Evolutionary conservation across 35 echinoderm and acorn worm genomes (phyloP).

Genomic region (Acanthaster planci): DNA sequence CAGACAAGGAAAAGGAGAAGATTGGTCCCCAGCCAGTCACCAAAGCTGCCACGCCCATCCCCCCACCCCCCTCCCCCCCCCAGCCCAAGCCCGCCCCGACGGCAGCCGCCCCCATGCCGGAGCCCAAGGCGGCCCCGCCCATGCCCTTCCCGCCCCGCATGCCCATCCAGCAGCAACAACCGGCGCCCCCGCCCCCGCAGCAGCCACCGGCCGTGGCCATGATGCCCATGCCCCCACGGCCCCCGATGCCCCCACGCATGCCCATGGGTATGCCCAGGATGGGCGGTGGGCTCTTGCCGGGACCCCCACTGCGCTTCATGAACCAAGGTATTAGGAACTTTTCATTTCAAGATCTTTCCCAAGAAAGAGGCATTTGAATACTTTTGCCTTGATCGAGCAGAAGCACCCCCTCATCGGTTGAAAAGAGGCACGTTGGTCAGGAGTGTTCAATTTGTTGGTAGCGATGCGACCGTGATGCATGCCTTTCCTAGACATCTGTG

Average conservation of each 20-base stretch:
- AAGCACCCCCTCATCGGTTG: too few relatives aligned
- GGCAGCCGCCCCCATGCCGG: conserved; percentile 22
- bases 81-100: conserved; percentile 18
- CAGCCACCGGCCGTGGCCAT: conserved; percentile 37
- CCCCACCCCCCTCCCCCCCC: conserved; percentile 32
- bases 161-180: conserved; percentile 35
- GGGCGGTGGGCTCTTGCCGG: background rate
- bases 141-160: conserved; percentile 46
- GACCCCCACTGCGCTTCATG: conserved; percentile 7
- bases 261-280: conserved; percentile 17
- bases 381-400: too few relatives aligned
- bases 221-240: conserved; percentile 49
- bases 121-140: conserved; percentile 31
- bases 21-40: conserved; percentile 70
- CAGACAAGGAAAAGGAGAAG: conserved; percentile 90
- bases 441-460: too few relatives aligned
- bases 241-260: conserved; percentile 47
- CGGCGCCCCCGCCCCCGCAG: conserved; percentile 22
- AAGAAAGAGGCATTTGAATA: too few relatives aligned
- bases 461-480: too few relatives aligned
- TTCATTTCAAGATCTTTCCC: too few relatives aligned
- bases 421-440: too few relatives aligned
- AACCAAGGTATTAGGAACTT: background rate
- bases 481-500: too few relatives aligned
- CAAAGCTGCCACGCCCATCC: conserved; percentile 3